Evolutionary conservation across 2,113 vertebrate species (phyloP).

Genomic region (Mesitornis unicolor): DNA sequence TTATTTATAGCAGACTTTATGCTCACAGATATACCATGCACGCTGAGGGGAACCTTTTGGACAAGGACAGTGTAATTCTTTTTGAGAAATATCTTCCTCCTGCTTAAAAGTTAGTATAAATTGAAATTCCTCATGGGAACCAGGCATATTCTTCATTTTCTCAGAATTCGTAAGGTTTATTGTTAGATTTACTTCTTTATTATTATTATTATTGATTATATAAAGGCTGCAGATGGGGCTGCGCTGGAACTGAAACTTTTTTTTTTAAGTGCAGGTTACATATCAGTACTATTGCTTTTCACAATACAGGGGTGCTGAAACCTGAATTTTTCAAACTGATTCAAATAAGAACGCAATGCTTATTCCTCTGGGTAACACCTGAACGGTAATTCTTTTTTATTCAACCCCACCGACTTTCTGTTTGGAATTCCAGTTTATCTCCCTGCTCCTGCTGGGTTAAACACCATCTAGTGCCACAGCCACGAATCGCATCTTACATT

Average conservation of each 20-base stretch:
- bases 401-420: neutral
- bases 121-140: neutral
- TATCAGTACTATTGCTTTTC: neutral
- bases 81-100: constrained; percentile 6
- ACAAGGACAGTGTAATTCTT: neutral
- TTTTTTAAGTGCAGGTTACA: neutral
- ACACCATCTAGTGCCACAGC: neutral
- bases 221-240: neutral
- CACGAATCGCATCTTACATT: neutral
- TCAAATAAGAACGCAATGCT: neutral
- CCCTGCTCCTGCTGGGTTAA: neutral
- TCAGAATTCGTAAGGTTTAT: neutral
- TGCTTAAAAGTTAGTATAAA: neutral
- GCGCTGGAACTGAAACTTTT: neutral
- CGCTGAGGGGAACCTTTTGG: neutral
- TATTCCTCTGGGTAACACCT: neutral
- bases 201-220: constrained; percentile 30
- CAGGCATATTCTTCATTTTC: neutral
- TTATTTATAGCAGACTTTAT: neutral
- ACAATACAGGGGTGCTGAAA: neutral
- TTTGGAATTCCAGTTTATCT: neutral
- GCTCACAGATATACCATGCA: neutral
- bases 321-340: neutral
- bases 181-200: constrained; percentile 13
- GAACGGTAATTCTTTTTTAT: neutral